Percentiles rank a stretch among this genome's conserved stretches.
Conservation (phyloP, 2,797 vertebrate species). For the Poecilia gillii region DNA sequence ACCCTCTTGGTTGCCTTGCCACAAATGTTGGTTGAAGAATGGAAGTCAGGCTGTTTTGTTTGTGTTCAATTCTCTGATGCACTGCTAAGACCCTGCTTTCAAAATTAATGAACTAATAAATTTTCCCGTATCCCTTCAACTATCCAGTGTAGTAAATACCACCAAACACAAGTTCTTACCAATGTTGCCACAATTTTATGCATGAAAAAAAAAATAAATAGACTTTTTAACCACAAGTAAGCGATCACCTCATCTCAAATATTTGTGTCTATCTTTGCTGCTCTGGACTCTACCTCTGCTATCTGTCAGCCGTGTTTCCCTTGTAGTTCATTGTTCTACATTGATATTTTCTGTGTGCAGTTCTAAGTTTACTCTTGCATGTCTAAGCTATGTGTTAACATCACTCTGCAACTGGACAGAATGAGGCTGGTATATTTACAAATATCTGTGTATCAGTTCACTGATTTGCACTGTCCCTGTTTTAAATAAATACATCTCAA, state of each 20-base stretch:
- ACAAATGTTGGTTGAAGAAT: background rate
- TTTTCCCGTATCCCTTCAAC: background rate
- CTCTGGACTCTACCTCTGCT: background rate
- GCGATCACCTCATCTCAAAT: too few relatives aligned
- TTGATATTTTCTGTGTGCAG: background rate
- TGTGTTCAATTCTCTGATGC: too few relatives aligned
- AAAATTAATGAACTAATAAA: background rate
- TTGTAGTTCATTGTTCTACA: background rate
- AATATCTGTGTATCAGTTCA: background rate
- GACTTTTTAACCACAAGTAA: too few relatives aligned
- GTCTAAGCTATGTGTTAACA: background rate
- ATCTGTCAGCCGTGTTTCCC: background rate
- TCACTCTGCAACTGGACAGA: background rate
- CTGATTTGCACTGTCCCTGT: background rate
- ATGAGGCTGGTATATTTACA: background rate
- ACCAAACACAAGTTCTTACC: background rate
- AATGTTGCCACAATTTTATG: background rate
- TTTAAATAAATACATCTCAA: background rate
- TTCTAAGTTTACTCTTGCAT: background rate
- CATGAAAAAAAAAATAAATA: background rate
- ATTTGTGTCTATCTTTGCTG: background rate
- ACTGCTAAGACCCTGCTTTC: too few relatives aligned
- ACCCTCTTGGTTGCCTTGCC: background rate
- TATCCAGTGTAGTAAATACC: background rate
- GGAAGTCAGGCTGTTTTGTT: background rate